A percentile compares a stretch with the other conserved stretches of the same genome.
Conservation (phyloP, 1,140 invertebrate species). For the Antheraea mylitta region DNA sequence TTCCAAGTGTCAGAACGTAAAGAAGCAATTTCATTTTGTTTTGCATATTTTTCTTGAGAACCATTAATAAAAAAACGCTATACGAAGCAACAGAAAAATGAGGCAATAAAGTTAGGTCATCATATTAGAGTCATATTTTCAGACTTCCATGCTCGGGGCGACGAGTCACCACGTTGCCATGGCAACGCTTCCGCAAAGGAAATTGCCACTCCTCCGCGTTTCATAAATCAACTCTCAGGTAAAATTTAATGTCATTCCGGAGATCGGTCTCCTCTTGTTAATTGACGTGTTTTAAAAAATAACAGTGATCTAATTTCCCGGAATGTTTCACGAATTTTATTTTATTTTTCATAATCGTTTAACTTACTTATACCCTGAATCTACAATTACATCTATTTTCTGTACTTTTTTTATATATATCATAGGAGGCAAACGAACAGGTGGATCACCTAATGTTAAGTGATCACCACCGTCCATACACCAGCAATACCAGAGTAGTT, state of each 20-base stretch:
- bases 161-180: conserved; percentile 33
- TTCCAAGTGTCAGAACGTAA: neutral
- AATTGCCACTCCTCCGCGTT: conserved; percentile 55
- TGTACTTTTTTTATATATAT: no score
- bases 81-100: conserved; percentile 3
- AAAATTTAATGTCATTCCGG: conserved; percentile 59
- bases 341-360: neutral
- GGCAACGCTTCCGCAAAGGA: conserved; percentile 55
- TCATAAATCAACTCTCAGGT: conserved; percentile 61
- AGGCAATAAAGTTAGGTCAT: conserved; percentile 23
- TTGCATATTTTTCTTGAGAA: neutral
- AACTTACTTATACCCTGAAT: no score
- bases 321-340: neutral
- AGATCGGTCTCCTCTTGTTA: conserved; percentile 28
- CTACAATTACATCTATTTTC: no score
- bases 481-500: no score
- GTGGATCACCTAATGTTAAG: no score
- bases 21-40: neutral
- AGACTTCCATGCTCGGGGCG: conserved; percentile 24
- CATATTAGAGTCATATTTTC: conserved; percentile 31
- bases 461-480: no score
- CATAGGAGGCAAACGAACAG: no score
- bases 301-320: conserved; percentile 14
- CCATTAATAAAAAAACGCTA: neutral
- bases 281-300: conserved; percentile 34